Evolutionary conservation across 2,888 invertebrate species (phyloP).

Genomic region (Acanthosepion pharaonis): DNA sequence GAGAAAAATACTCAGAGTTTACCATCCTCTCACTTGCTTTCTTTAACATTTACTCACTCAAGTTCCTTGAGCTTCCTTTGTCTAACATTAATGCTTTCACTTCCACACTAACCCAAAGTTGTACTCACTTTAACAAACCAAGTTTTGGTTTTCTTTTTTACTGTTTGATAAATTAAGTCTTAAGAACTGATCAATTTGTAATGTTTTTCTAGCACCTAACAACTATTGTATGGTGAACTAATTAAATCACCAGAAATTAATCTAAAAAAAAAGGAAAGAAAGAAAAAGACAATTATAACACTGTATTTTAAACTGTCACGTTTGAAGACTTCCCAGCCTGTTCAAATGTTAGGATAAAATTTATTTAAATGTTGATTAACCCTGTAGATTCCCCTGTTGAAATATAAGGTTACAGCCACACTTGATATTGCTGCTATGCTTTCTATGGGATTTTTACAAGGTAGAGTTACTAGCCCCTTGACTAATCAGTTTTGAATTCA

Average conservation of each 20-base stretch:
- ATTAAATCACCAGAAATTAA: background rate
- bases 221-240: background rate
- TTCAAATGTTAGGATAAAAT: background rate
- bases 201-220: background rate
- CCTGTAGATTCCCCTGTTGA: too few relatives aligned
- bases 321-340: background rate
- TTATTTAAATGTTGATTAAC: too few relatives aligned
- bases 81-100: background rate
- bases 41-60: constrained; percentile 35
- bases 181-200: background rate
- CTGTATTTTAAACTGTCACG: background rate
- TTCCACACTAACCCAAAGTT: constrained; percentile 44
- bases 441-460: too few relatives aligned
- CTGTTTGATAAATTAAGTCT: background rate
- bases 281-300: background rate
- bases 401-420: too few relatives aligned
- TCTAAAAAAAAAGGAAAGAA: background rate
- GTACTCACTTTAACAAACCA: constrained; percentile 41
- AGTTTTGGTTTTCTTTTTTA: background rate
- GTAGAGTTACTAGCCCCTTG: too few relatives aligned
- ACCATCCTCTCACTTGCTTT: constrained; percentile 41
- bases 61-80: constrained; percentile 37
- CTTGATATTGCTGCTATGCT: too few relatives aligned
- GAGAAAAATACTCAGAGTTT: background rate
- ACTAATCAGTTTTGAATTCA: too few relatives aligned